phyloP scores from a whole-genome alignment of 2,113 vertebrate species.

The Pandion haliaetus region DNA sequence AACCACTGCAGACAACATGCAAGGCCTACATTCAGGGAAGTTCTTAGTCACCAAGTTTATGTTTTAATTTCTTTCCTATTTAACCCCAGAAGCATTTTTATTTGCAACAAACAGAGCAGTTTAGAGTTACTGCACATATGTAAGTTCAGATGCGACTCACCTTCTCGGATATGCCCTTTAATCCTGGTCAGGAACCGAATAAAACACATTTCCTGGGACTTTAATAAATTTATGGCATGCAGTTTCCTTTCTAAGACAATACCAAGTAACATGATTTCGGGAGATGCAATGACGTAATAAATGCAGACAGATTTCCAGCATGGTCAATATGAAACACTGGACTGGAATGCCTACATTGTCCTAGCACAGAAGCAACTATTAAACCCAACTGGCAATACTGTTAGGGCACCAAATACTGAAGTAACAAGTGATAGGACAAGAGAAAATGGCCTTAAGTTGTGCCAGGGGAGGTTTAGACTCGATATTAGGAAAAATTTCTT shows the following conservation, averaged over 20 bases:
- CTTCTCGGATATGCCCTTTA: background rate
- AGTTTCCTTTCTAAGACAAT: background rate
- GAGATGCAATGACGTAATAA: background rate
- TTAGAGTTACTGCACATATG: background rate
- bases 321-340: background rate
- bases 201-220: background rate
- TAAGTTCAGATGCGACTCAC: background rate
- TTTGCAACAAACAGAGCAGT: background rate
- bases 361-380: background rate
- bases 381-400: background rate
- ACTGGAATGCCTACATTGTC: background rate
- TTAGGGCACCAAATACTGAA: background rate
- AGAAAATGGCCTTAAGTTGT: background rate
- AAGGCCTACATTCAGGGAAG: background rate
- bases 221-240: background rate
- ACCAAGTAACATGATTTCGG: background rate
- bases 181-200: background rate
- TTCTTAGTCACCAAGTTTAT: background rate
- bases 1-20: background rate
- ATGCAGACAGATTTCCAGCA: background rate
- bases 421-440: background rate
- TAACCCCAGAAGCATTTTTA: background rate
- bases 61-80: background rate
- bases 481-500: background rate
- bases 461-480: background rate